Evolutionary conservation across 1,140 invertebrate genomes (phyloP).

Genomic region (Drosophila ambigua): DNA sequence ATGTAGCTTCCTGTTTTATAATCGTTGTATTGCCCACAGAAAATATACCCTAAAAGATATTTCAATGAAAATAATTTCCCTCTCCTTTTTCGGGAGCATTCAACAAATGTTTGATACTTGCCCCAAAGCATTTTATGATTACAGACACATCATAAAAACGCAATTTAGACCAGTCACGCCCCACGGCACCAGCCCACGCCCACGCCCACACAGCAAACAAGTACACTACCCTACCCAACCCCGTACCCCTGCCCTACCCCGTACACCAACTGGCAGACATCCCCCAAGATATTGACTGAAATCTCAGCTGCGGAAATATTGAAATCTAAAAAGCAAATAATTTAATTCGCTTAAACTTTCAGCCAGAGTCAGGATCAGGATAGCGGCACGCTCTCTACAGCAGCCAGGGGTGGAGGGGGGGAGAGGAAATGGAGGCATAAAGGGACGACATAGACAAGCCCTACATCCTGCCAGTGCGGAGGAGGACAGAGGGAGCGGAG

Average conservation of each 20-base stretch:
- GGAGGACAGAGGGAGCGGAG: conserved; percentile 31
- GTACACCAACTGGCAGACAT: not conserved
- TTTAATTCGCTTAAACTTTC: conserved; percentile 82
- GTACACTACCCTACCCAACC: not conserved
- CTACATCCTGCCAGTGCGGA: conserved; percentile 55
- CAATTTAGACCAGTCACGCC: conserved; percentile 53
- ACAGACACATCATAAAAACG: conserved; percentile 60
- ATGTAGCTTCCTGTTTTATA: not conserved
- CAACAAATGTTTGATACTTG: conserved; percentile 55
- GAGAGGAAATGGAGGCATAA: conserved; percentile 16
- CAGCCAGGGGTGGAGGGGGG: not conserved
- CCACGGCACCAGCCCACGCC: not conserved
- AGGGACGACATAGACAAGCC: conserved; percentile 67
- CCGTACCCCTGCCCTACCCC: no score
- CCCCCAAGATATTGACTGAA: conserved; percentile 67
- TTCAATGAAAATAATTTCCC: not conserved
- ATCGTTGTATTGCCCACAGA: not conserved
- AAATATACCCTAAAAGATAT: conserved; percentile 4
- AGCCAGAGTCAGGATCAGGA: conserved; percentile 28
- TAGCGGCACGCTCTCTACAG: conserved; percentile 2
- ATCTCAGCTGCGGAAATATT: conserved; percentile 80
- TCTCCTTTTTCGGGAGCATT: conserved; percentile 15
- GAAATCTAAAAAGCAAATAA: conserved; percentile 82
- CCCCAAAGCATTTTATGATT: conserved; percentile 58
- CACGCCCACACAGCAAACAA: conserved; percentile 9